phyloP scores from a whole-genome alignment of 2,888 invertebrate genomes.

The Dryadula phaetusa region DNA sequence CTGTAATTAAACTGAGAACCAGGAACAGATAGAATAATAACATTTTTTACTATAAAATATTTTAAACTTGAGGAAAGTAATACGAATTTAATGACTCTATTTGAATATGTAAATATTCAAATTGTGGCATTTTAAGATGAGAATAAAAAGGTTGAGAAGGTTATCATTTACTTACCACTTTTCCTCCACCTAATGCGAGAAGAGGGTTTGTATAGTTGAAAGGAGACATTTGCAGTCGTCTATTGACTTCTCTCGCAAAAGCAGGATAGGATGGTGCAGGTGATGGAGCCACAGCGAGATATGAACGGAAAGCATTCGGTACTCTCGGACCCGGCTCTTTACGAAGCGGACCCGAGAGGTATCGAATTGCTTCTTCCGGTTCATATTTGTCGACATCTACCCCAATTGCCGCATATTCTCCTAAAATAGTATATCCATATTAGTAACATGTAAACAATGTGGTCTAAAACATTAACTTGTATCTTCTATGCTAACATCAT shows the following conservation, averaged over 20 bases:
- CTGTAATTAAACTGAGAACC: not conserved
- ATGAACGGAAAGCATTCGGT: constrained; percentile 90
- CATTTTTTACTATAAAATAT: not conserved
- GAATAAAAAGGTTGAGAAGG: not conserved
- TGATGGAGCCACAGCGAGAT: constrained; percentile 92
- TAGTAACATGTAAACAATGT: not conserved
- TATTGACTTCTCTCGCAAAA: constrained; percentile 91
- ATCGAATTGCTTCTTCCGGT: constrained; percentile 89
- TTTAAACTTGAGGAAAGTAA: not conserved
- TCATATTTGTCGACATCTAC: constrained; percentile 96
- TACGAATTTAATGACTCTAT: constrained; percentile 2
- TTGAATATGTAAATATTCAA: constrained; percentile 15
- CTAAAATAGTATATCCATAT: constrained; percentile 62
- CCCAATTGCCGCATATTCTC: constrained; percentile 97
- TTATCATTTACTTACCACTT: constrained; percentile 83
- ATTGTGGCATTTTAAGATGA: not conserved
- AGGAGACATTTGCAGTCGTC: constrained; percentile 92
- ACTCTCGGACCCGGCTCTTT: constrained; percentile 85
- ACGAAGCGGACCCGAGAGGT: constrained; percentile 90
- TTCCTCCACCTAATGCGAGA: constrained; percentile 87
- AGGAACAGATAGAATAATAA: not conserved
- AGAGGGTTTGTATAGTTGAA: constrained; percentile 95
- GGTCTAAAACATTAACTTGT: no score
- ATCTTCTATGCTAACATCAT: no score
- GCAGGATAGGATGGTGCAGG: constrained; percentile 88